Evolutionary conservation across 92 coral and sea anemone genomes (phyloP), one percentile per base, ranked within the genome.

Genomic region (Pocillopora grandis): DNA sequence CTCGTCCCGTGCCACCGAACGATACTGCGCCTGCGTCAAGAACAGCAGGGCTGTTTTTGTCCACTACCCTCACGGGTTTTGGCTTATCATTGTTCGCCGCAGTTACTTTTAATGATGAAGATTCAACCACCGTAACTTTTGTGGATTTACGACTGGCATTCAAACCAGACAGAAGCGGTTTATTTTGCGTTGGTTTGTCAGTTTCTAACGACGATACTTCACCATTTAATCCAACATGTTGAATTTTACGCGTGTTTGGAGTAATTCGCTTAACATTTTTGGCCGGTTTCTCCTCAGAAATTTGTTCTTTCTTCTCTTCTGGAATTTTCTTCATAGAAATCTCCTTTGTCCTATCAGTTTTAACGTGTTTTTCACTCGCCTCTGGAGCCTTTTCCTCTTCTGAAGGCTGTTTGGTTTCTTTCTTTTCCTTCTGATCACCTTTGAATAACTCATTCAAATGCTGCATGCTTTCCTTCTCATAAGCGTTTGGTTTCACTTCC

Each of bases 381-480:
- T 80, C 80, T 11, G 80, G 27, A 33, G 33, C 60, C 62, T 49
- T 75, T 56, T 85, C 82, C 66, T 83, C 80, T 14, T n/a, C 57
- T 10, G 86, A 36, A 19, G 62, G 63, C 58, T 62, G 71, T 12
- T 62, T 74, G 21, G 58, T 58, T 37, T 85, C 87, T 66, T 86
- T 72, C 12, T 60, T 62, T 76, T 90, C 90, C 42, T 87, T 90
- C 70, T 88, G 88, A 65, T 94, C 92, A 16, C 98, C 99, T 81
- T 93, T 95, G 72, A 96, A 96, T 78, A 96, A 85, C 63, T 85
- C 89, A 57, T 92, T 92, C 75, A 96, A 90, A 83, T 96, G 99
- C 61, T 93, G 95, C 85, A 88, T 87, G 19, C 98, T 95, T 66
- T 89, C 95, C 21, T 80, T 90, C 84, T 88, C 92, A 77, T 95